Evolutionary conservation across 1,140 invertebrate species (phyloP).

Genomic region (Stenopsyche tienmushanensis): DNA sequence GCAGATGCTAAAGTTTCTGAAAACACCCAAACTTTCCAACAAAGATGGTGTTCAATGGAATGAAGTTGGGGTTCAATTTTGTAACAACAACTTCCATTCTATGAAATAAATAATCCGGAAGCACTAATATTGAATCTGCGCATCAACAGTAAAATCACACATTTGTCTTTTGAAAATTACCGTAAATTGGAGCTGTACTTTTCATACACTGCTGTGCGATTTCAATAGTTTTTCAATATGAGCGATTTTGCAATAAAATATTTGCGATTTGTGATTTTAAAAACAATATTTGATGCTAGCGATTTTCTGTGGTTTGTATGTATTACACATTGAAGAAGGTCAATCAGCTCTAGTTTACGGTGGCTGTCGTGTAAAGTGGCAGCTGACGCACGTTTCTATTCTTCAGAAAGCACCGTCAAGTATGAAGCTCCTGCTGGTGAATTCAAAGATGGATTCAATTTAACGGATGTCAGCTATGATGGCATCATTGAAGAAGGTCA

Average conservation of each 20-base stretch:
- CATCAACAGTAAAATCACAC: too few relatives aligned
- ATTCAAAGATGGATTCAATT: slow-evolving; percentile 73
- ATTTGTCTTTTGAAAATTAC: too few relatives aligned
- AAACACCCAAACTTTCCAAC: too few relatives aligned
- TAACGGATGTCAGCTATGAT: slow-evolving; percentile 87
- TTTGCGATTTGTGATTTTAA: neutral
- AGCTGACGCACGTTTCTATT: slow-evolving; percentile 35
- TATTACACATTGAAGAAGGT: neutral
- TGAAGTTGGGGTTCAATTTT: too few relatives aligned
- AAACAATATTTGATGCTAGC: too few relatives aligned
- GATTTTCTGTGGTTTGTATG: neutral
- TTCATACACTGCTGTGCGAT: neutral
- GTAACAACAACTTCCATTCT: too few relatives aligned
- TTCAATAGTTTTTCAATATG: neutral
- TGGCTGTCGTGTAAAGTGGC: neutral
- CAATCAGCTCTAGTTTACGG: slow-evolving; percentile 28
- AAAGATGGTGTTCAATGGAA: too few relatives aligned
- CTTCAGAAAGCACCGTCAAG: slow-evolving; percentile 69
- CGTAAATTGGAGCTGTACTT: slow-evolving; percentile 26
- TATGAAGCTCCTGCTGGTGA: slow-evolving; percentile 80
- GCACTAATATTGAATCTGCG: too few relatives aligned
- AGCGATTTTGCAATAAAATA: neutral
- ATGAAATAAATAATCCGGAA: too few relatives aligned
- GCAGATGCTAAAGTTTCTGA: too few relatives aligned
- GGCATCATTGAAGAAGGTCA: slow-evolving; percentile 68